Evolutionary conservation across 1,140 invertebrate genomes (phyloP).

Genomic region (Sipha flava): DNA sequence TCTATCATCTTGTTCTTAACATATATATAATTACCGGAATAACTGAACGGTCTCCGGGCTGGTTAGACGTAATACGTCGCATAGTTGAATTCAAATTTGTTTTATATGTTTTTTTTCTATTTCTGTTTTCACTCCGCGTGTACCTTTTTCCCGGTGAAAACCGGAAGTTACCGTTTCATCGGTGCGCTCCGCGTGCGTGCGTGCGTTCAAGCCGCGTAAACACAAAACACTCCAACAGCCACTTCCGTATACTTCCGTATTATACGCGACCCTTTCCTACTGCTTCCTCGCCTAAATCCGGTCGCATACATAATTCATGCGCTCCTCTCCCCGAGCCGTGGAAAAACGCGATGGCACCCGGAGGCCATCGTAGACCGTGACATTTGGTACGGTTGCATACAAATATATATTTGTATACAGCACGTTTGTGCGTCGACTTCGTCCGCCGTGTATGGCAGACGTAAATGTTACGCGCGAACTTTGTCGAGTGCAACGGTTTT

Average conservation of each 20-base stretch:
- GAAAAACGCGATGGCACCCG: not conserved
- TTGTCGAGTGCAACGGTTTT: not conserved
- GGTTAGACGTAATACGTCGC: not conserved
- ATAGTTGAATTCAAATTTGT: not conserved
- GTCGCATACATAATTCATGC: conserved; percentile 16
- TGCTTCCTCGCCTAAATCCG: not conserved
- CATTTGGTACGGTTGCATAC: not conserved
- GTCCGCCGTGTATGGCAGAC: not conserved
- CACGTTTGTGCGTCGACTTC: not conserved
- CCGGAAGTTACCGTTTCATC: conserved; percentile 15
- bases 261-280: not conserved
- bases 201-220: not conserved
- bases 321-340: not conserved
- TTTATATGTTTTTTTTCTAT: not conserved
- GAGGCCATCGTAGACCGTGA: not conserved
- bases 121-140: not conserved
- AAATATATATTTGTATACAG: not conserved
- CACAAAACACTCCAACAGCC: not conserved
- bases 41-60: not conserved
- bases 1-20: too few species aligned
- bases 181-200: not conserved
- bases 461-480: not conserved
- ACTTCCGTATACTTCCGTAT: conserved; percentile 4
- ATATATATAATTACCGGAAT: too few species aligned
- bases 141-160: conserved; percentile 1